Conservation (phyloP, 2,888 invertebrate genomes). For the Aphidoletes aphidimyza region DNA sequence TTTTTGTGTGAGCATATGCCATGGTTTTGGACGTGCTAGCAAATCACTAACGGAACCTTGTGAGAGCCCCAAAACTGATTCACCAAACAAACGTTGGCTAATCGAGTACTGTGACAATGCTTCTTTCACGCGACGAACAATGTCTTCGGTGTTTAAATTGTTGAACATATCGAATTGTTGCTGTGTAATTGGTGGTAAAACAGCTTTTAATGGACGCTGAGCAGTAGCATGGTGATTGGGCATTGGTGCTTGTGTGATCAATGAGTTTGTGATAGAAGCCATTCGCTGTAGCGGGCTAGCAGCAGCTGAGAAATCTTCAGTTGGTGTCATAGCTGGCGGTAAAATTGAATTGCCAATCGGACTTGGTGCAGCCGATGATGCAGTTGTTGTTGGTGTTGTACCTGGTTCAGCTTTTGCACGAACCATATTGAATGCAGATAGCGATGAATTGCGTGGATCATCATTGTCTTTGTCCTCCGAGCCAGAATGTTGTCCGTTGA, state of each 20-base stretch:
- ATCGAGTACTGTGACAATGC: slow-evolving; percentile 95
- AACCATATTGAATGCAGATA: slow-evolving; percentile 88
- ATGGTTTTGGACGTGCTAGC: slow-evolving; percentile 96
- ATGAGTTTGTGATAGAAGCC: slow-evolving; percentile 97
- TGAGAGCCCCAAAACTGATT: slow-evolving; percentile 94
- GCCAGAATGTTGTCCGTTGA: slow-evolving; percentile 67
- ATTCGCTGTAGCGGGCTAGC: slow-evolving; percentile 95
- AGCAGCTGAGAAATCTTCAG: slow-evolving; percentile 84
- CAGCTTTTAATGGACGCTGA: slow-evolving; percentile 93
- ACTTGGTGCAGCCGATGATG: slow-evolving; percentile 83
- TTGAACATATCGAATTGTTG: slow-evolving; percentile 99
- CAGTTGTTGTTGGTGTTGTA: slow-evolving; percentile 65
- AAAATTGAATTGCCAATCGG: slow-evolving; percentile 87
- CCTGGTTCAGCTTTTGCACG: slow-evolving; percentile 87
- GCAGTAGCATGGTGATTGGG: slow-evolving; percentile 85
- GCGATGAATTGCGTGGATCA: slow-evolving; percentile 66
- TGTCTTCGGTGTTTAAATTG: slow-evolving; percentile 97
- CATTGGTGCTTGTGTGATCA: slow-evolving; percentile 89
- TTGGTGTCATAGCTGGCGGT: slow-evolving; percentile 84
- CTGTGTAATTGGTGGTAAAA: slow-evolving; percentile 97
- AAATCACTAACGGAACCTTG: slow-evolving; percentile 98
- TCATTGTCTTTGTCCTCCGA: slow-evolving; percentile 74
- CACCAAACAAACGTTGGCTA: slow-evolving; percentile 97
- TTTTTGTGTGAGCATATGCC: slow-evolving; percentile 99
- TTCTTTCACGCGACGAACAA: slow-evolving; percentile 95